Evolutionary conservation across 37 sponge, comb jelly and placozoan genomes (phyloP).

Genomic region (Chondrosia reniformis): DNA sequence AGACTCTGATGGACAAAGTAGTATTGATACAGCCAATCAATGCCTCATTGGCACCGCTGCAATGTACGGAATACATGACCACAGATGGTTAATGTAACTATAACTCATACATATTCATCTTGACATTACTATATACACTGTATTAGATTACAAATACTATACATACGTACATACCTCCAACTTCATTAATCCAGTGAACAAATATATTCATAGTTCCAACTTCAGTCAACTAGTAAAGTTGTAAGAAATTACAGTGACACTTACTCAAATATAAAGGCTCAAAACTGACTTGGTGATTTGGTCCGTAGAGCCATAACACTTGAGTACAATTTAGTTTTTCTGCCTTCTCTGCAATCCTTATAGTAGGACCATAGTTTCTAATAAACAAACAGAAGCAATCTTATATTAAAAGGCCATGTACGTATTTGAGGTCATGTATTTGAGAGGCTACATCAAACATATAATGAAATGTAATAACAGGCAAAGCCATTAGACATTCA

Average conservation of each 20-base stretch:
- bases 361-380: conserved; percentile 97
- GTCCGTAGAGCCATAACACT: conserved; percentile 96
- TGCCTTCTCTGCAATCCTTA: conserved; percentile 73
- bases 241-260: neutral
- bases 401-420: neutral
- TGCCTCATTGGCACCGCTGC: too few species aligned
- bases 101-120: too few species aligned
- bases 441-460: too few species aligned
- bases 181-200: conserved; percentile 89
- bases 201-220: conserved; percentile 99
- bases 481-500: too few species aligned
- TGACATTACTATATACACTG: too few species aligned
- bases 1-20: too few species aligned
- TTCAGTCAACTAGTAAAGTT: conserved; percentile 76
- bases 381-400: neutral
- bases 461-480: too few species aligned
- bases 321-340: conserved; percentile 65
- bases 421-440: neutral
- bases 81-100: too few species aligned
- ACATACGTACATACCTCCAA: conserved; percentile 95
- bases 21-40: too few species aligned
- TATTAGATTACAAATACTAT: too few species aligned
- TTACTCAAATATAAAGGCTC: neutral
- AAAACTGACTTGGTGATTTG: conserved; percentile 44
- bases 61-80: too few species aligned